These are phyloP conservation scores for Aphrophora alni DNA, from an alignment of 2,888 invertebrate genomes.

Conservation along the genomic window DNA sequence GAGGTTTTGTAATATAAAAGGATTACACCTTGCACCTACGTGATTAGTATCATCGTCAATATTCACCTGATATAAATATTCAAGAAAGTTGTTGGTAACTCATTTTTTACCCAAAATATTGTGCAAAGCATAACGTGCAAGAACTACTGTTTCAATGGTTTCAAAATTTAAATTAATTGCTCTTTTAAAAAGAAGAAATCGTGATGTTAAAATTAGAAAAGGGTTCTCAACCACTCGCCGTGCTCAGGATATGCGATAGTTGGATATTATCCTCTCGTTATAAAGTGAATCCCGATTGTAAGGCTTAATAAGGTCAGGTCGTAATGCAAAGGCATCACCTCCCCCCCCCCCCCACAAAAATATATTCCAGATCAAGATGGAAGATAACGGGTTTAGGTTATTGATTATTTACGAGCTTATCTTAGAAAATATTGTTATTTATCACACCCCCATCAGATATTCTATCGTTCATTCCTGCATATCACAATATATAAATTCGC, in stretches of 20 bases:
- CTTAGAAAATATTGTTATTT: not conserved
- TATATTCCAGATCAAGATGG: conserved; percentile 3
- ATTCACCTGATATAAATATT: conserved; percentile 12
- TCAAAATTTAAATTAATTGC: conserved; percentile 15
- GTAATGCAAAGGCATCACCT: not conserved
- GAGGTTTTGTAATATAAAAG: not conserved
- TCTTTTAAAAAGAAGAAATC: conserved; percentile 21
- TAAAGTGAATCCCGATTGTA: conserved; percentile 20
- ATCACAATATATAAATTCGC: not conserved
- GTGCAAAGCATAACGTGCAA: not conserved
- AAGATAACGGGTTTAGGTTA: not conserved
- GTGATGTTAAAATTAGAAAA: conserved; percentile 19
- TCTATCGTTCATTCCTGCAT: not conserved
- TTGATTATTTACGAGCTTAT: not conserved
- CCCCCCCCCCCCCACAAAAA: not conserved
- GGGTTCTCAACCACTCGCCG: conserved; percentile 14
- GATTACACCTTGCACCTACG: conserved; percentile 21
- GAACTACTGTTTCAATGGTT: not conserved
- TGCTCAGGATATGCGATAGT: conserved; percentile 14
- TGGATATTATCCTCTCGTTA: conserved; percentile 32
- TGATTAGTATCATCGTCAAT: conserved; percentile 18
- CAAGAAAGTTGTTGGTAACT: not conserved
- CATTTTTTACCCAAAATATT: not conserved
- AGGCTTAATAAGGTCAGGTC: conserved; percentile 7
- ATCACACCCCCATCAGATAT: not conserved